Evolutionary conservation across 2,888 invertebrate species (phyloP).

Genomic region (Melangyna quadrimaculata): DNA sequence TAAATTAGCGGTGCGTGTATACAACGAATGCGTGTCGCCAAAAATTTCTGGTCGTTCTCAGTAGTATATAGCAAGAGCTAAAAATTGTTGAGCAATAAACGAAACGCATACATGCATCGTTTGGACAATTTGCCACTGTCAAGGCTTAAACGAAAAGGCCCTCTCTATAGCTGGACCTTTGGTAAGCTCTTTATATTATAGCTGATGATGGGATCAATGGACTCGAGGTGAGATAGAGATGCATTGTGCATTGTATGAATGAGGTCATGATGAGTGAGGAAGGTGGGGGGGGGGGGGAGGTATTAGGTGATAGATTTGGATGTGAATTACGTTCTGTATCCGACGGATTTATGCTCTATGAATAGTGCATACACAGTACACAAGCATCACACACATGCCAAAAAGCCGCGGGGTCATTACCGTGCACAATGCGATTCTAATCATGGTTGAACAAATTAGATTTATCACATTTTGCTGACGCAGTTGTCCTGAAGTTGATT

Average conservation of each 20-base stretch:
- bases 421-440: conserved; percentile 63
- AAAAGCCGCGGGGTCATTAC: conserved; percentile 64
- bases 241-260: conserved; percentile 39
- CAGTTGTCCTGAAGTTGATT: conserved; percentile 61
- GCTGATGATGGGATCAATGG: conserved; percentile 24
- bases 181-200: background rate
- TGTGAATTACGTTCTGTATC: conserved; percentile 47
- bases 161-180: background rate
- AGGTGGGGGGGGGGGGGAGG: no score
- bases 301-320: conserved; percentile 31
- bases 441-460: conserved; percentile 64
- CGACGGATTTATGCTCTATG: conserved; percentile 19
- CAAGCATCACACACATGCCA: conserved; percentile 21
- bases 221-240: conserved; percentile 16
- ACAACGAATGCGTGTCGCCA: conserved; percentile 17
- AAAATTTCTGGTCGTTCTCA: background rate
- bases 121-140: conserved; percentile 50
- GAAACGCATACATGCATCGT: conserved; percentile 33
- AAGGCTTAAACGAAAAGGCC: conserved; percentile 29
- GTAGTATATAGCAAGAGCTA: background rate
- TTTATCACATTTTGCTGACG: conserved; percentile 67
- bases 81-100: conserved; percentile 37
- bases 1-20: conserved; percentile 53
- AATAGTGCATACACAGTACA: conserved; percentile 30
- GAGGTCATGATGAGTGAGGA: background rate